Percentiles rank a stretch among this genome's conserved stretches.
Conservation (phyloP, 2,113 vertebrate species). For the Psittacara wagleri region DNA sequence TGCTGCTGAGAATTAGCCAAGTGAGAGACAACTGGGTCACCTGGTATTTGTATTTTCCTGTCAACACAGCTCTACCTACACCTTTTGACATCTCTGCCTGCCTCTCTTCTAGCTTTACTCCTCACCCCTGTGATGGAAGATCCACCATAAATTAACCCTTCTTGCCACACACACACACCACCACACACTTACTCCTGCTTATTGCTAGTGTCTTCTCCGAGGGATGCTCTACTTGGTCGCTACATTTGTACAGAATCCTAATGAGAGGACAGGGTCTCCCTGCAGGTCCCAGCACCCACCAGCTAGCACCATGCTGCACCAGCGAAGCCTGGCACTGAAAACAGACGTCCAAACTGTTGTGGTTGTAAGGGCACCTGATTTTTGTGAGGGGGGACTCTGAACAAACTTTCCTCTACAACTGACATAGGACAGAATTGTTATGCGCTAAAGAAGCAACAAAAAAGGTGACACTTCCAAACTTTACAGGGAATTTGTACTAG, state of each 20-base stretch:
- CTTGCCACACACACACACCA: accelerated
- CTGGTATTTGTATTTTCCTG: background rate
- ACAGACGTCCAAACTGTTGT: background rate
- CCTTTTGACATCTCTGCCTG: background rate
- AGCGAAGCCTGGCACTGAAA: background rate
- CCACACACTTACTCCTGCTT: background rate
- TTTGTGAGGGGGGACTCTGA: background rate
- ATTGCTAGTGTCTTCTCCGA: background rate
- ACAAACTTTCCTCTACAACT: background rate
- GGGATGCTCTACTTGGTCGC: background rate
- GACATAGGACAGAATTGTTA: background rate
- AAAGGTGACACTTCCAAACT: background rate
- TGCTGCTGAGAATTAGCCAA: background rate
- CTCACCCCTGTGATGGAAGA: background rate
- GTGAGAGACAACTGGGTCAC: background rate
- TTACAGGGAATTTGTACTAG: background rate
- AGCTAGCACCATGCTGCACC: background rate
- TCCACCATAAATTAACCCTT: background rate
- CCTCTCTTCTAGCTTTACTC: background rate
- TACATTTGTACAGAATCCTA: background rate
- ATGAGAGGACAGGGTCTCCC: background rate
- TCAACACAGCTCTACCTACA: background rate
- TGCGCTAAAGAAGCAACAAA: background rate
- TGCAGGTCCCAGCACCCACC: background rate
- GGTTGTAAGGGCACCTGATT: background rate